phyloP scores from a whole-genome alignment of 2,113 vertebrate species.

The Eptatretus burgeri region DNA sequence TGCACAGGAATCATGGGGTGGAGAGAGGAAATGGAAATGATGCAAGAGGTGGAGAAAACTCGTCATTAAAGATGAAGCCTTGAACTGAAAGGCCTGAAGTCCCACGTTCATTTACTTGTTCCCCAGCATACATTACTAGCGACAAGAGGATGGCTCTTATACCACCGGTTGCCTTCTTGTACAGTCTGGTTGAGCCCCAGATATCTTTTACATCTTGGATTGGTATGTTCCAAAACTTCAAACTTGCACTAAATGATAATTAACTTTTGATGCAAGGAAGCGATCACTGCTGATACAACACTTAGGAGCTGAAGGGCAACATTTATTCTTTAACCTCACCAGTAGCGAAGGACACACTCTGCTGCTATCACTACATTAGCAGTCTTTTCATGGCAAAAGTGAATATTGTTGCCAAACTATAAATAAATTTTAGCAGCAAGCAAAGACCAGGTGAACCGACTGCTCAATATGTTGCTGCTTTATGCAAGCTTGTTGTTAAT shows the following conservation, averaged over 20 bases:
- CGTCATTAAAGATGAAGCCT: too few species aligned
- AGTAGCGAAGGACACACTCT: neutral
- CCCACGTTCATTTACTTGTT: too few species aligned
- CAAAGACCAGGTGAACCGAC: neutral
- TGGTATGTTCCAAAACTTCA: constrained; percentile 1
- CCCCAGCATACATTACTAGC: too few species aligned
- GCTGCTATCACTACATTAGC: neutral
- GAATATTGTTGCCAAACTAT: neutral
- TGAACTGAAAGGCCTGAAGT: too few species aligned
- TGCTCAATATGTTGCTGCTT: neutral
- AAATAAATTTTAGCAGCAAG: neutral
- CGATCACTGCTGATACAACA: neutral
- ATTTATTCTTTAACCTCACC: neutral
- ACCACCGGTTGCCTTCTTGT: too few species aligned
- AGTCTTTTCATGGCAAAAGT: neutral
- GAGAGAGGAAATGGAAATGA: too few species aligned
- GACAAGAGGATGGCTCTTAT: too few species aligned
- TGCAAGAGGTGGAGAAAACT: too few species aligned
- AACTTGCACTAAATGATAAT: neutral
- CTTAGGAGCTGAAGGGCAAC: neutral
- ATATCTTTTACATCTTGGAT: too few species aligned
- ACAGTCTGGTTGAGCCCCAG: too few species aligned
- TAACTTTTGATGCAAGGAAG: neutral
- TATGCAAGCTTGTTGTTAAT: neutral
- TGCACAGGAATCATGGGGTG: too few species aligned